A percentile compares a stretch with the other conserved stretches of the same genome.
Conservation (phyloP, 1,140 invertebrate species). For the Semibalanus balanoides region DNA sequence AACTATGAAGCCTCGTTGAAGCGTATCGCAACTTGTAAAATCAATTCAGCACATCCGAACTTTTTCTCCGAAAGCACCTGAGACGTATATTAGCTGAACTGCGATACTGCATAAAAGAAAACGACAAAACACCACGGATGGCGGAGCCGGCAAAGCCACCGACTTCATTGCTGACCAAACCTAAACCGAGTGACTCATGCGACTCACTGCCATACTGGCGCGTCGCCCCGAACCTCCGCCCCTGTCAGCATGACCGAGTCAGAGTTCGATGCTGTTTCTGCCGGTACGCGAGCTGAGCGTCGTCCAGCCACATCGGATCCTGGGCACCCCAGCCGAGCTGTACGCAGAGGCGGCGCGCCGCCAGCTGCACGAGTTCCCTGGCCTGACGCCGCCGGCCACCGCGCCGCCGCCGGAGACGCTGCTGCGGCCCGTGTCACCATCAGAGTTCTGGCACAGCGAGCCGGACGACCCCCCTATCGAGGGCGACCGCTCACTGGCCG, state of each 20-base stretch:
- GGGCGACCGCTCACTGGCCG: not conserved
- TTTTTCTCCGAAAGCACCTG: no score
- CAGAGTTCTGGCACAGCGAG: not conserved
- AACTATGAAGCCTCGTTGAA: no score
- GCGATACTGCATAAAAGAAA: no score
- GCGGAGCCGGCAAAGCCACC: not conserved
- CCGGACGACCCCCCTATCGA: not conserved
- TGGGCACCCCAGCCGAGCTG: not conserved
- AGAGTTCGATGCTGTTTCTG: not conserved
- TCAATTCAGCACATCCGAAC: no score
- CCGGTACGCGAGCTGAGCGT: not conserved
- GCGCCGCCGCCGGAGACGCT: not conserved
- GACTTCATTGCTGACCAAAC: not conserved
- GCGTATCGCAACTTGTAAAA: no score
- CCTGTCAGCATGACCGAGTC: not conserved
- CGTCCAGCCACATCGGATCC: not conserved
- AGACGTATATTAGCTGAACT: no score
- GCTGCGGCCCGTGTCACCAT: not conserved
- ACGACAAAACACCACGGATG: not conserved
- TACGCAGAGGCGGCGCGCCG: not conserved
- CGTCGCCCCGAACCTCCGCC: no score
- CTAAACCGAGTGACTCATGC: constrained; percentile 3
- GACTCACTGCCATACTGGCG: not conserved
- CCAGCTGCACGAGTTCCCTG: not conserved
- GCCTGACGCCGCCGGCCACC: not conserved